Base-by-base conservation (phyloP, 37 sponge, comb jelly and placozoan genomes). In the Diacarnus erythraeanus region DNA sequence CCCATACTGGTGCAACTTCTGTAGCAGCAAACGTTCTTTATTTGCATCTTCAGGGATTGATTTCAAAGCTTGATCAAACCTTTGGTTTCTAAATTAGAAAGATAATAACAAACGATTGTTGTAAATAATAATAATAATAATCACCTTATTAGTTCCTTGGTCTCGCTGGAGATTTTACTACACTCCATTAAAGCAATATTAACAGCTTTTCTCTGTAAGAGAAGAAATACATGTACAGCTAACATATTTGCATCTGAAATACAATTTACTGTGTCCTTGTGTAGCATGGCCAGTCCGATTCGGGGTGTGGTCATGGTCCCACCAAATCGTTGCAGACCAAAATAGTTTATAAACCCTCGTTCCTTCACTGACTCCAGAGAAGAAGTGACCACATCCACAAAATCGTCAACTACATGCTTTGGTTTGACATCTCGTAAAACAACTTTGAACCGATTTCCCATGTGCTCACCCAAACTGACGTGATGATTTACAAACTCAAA, bases 291-390 rank as follows among this genome's bases (percentile, higher is more conserved):
- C 23, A 80, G 58, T 34, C 80, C 80, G 3, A 86, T 59, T 31
- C 27, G 61, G 5, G 78, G 65, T 0, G 39, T 10, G 6, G 29
- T 10, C 41, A 69, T 34, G 0, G 47, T 37, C 12, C 61, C 15
- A 1, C 75, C 75, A 61, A 86, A 86, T 0, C 87, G 23, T 39
- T 86, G 87, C 1, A 47, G 65, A 0, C 87, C 87, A 86, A 79
- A 86, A 59, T 86, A 86, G 37, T 86, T 86, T 4, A 86, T 61
- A 73, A 86, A 86, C 25, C 87, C 87, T 29, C 21, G 66, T 42
- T 85, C 66, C 47, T 56, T 70, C 22, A 77, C 21, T 10, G 35
- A 9, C 63, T 69, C 34, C 60, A 77, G 18, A 38, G 61, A 64
- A 1, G 23, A 31, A 37, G 63, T 26, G 44, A 64, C 36, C 15